Conservation (phyloP, 2,113 vertebrate genomes). For the Phocoena phocoena region DNA sequence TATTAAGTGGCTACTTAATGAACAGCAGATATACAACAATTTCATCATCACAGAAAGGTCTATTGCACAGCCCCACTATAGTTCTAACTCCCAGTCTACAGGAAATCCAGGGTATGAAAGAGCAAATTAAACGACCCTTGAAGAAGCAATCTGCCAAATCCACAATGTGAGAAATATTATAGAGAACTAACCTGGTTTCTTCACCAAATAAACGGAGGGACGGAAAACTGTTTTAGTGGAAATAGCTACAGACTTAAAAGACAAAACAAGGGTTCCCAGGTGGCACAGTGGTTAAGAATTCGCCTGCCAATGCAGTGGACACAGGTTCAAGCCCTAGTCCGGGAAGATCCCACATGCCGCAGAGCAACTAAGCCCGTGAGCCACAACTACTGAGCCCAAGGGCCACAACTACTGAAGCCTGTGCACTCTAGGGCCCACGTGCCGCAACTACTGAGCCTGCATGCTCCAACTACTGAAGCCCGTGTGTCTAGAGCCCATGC, state of each 20-base stretch:
- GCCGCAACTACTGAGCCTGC: no score
- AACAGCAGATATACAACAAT: neutral
- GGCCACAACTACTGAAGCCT: no score
- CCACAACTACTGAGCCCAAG: no score
- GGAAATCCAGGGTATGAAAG: neutral
- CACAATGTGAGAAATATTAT: neutral
- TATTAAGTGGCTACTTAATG: neutral
- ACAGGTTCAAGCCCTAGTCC: no score
- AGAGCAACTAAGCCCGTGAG: no score
- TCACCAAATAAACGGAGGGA: neutral
- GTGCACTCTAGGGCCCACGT: no score
- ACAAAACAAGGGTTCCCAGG: neutral
- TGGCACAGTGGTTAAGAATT: no score
- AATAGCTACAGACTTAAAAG: neutral
- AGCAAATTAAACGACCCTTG: neutral
- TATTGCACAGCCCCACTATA: neutral
- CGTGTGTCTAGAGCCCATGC: no score
- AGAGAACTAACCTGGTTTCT: neutral
- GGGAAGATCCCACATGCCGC: no score
- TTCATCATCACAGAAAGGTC: neutral
- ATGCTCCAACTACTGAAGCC: no score
- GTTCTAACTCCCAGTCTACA: neutral
- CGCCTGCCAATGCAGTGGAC: no score
- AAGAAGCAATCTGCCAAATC: neutral
- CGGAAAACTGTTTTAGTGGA: neutral